Conservation (phyloP, 2,888 invertebrate species). For the Chrysolina haemoptera region DNA sequence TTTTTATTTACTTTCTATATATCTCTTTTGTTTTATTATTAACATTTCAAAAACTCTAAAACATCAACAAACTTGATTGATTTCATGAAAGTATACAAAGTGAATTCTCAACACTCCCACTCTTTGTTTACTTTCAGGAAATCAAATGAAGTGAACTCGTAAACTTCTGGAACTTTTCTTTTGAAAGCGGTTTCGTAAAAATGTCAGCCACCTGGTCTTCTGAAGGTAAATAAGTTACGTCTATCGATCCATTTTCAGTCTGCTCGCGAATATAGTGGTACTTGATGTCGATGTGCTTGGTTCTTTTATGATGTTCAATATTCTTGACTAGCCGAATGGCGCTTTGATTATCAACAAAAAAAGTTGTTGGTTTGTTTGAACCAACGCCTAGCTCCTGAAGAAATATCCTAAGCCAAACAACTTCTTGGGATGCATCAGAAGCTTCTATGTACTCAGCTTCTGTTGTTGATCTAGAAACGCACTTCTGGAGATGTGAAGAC, state of each 20-base stretch:
- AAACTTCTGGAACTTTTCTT: neutral
- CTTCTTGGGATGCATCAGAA: constrained; percentile 1
- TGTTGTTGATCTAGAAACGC: constrained; percentile 10
- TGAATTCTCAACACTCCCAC: neutral
- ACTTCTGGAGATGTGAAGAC: constrained; percentile 2
- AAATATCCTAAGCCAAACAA: neutral
- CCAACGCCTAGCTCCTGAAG: neutral
- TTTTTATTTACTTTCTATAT: too few relatives aligned
- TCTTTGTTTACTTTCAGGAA: constrained; percentile 4
- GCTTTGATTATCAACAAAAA: neutral
- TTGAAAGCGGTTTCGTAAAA: neutral
- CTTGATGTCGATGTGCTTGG: constrained; percentile 3
- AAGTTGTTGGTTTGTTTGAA: too few relatives aligned
- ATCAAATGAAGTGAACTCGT: neutral
- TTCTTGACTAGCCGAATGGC: neutral
- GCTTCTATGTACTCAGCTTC: neutral
- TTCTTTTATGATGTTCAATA: neutral
- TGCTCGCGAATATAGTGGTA: neutral
- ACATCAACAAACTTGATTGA: neutral
- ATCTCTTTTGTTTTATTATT: too few relatives aligned
- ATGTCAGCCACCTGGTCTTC: neutral
- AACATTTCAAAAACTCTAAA: too few relatives aligned
- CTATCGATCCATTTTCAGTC: constrained; percentile 9
- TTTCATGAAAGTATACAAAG: neutral
- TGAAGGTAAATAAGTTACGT: neutral